Conservation (phyloP, 1,140 invertebrate species). For the Drosophila punjabiensis region DNA sequence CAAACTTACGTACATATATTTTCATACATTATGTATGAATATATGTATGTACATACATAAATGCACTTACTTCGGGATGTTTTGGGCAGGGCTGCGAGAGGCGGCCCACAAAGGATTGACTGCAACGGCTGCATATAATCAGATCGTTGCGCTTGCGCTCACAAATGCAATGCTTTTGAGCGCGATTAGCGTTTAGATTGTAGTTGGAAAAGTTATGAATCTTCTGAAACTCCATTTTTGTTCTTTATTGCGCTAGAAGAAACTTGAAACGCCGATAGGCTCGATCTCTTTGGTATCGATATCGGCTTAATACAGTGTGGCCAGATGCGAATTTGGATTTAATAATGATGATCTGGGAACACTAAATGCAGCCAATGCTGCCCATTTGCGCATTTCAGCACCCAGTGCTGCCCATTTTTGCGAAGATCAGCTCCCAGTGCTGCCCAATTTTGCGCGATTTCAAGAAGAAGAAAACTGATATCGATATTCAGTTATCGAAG, state of each 20-base stretch:
- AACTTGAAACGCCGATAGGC: too few relatives aligned
- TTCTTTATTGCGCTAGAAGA: neutral
- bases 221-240: constrained; percentile 28
- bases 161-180: constrained; percentile 46
- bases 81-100: constrained; percentile 41
- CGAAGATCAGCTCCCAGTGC: too few relatives aligned
- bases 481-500: too few relatives aligned
- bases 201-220: neutral
- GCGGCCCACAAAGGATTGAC: constrained; percentile 51
- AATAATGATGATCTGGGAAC: too few relatives aligned
- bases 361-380: too few relatives aligned
- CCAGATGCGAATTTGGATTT: too few relatives aligned
- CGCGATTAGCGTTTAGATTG: neutral
- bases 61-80: constrained; percentile 55
- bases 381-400: too few relatives aligned
- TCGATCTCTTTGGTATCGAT: neutral
- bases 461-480: too few relatives aligned
- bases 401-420: too few relatives aligned
- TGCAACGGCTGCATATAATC: constrained; percentile 46
- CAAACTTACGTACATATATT: neutral
- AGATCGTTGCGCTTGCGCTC: constrained; percentile 41
- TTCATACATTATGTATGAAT: neutral
- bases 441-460: too few relatives aligned
- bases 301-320: too few relatives aligned
- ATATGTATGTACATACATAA: neutral